Evolutionary conservation across 2,797 vertebrate species (phyloP).

Genomic region (Lepidocolaptes lacrymiger): DNA sequence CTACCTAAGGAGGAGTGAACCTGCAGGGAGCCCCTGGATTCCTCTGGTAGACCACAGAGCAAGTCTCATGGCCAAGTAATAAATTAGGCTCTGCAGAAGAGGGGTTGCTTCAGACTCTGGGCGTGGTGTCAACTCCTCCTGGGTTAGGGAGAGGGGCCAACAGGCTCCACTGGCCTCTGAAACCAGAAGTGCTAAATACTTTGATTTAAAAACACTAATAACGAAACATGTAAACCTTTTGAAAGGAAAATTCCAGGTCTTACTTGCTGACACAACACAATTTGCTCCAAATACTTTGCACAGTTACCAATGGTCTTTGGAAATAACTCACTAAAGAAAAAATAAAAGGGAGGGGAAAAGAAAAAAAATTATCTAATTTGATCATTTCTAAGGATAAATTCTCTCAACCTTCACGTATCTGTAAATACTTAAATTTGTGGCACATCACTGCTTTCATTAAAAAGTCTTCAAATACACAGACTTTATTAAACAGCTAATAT

Average conservation of each 20-base stretch:
- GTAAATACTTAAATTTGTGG: neutral
- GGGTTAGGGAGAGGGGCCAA: slow-evolving; percentile 29
- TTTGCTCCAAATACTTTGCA: neutral
- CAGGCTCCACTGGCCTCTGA: neutral
- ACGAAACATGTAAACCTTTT: neutral
- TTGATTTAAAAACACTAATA: neutral
- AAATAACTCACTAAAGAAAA: neutral
- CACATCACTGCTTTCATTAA: neutral
- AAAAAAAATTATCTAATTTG: neutral
- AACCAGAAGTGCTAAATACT: slow-evolving; percentile 7
- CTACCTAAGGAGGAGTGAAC: slow-evolving; percentile 13
- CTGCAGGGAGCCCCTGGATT: slow-evolving; percentile 33
- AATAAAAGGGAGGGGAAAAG: neutral
- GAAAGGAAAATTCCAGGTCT: neutral
- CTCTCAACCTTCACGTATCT: neutral
- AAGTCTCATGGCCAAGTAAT: slow-evolving; percentile 7
- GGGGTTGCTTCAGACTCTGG: slow-evolving; percentile 25
- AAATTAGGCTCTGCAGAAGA: slow-evolving; percentile 21
- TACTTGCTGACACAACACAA: neutral
- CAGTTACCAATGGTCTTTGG: neutral
- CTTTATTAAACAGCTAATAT: neutral
- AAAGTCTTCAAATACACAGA: neutral
- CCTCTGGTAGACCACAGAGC: neutral
- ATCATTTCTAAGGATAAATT: neutral
- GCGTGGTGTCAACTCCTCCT: slow-evolving; percentile 44